These are phyloP conservation scores for Chloromyia formosa DNA, from an alignment of 2,888 invertebrate genomes.

Conservation along the genomic window DNA sequence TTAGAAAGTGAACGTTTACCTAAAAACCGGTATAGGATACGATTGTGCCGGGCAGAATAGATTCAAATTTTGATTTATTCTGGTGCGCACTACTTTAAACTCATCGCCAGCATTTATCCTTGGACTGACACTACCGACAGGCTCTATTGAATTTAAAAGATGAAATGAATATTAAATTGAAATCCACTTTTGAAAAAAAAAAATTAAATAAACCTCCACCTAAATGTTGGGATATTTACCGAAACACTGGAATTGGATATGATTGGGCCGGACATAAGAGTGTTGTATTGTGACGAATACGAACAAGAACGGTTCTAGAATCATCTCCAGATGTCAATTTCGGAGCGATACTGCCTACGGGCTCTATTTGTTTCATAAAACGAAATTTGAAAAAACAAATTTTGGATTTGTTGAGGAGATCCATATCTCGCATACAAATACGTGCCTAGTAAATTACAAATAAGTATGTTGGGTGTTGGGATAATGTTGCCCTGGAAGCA, in stretches of 20 bases:
- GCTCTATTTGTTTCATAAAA: conserved; percentile 65
- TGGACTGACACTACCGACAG: conserved; percentile 67
- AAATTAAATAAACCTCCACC: no score
- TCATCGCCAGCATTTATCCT: conserved; percentile 78
- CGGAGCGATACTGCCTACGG: conserved; percentile 70
- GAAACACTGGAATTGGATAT: conserved; percentile 76
- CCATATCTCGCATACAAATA: neutral
- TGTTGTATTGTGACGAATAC: conserved; percentile 65
- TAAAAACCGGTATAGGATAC: conserved; percentile 59
- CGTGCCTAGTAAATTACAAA: neutral
- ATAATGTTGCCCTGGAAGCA: neutral
- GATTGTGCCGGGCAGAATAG: conserved; percentile 80
- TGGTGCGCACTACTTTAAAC: conserved; percentile 67
- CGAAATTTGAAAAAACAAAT: no score
- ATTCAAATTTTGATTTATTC: conserved; percentile 67
- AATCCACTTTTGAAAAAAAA: neutral
- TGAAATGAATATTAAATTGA: neutral
- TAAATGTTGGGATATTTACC: conserved; percentile 66
- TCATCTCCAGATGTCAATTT: conserved; percentile 71
- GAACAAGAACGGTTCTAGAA: conserved; percentile 58
- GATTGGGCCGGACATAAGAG: conserved; percentile 73
- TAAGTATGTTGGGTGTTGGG: neutral
- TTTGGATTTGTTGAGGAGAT: no score
- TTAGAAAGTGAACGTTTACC: conserved; percentile 30
- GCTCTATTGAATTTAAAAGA: conserved; percentile 59